Evolutionary conservation across 2,888 invertebrate species (phyloP).

Genomic region (Odontothrips loti): DNA sequence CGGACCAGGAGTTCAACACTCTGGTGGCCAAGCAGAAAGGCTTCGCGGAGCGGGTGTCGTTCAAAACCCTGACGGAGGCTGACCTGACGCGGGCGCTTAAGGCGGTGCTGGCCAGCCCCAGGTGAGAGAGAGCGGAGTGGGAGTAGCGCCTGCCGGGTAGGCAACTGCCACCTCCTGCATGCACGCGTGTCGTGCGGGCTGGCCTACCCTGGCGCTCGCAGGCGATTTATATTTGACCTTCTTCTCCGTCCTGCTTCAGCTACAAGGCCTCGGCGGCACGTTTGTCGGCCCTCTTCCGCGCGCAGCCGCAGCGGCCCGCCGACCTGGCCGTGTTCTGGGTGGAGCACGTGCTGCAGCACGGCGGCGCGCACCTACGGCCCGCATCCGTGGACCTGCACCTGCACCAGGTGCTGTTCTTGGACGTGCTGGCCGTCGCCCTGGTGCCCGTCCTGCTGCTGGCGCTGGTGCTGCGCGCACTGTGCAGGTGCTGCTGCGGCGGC

Average conservation of each 20-base stretch:
- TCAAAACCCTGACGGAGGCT: not conserved
- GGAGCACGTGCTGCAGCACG: not conserved
- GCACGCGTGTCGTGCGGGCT: too few species aligned
- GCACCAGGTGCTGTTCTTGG: not conserved
- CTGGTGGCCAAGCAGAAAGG: not conserved
- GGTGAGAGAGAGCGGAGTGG: not conserved
- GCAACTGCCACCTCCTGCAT: too few species aligned
- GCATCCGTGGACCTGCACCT: not conserved
- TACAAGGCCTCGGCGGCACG: not conserved
- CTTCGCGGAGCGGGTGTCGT: not conserved
- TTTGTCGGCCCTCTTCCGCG: not conserved
- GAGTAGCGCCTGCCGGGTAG: too few species aligned
- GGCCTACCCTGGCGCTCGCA: too few species aligned
- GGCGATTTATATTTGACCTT: not conserved
- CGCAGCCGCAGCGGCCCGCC: not conserved
- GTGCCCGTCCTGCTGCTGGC: not conserved
- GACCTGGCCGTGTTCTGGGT: conserved; percentile 13
- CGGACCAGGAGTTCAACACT: conserved; percentile 8
- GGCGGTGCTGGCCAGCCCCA: not conserved
- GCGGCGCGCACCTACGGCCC: not conserved
- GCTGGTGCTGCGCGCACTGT: not conserved
- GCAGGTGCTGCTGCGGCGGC: not conserved
- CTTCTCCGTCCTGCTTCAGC: not conserved
- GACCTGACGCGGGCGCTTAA: not conserved
- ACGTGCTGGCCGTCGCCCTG: not conserved